A percentile compares a stretch with the other conserved stretches of the same genome.
These are phyloP conservation scores for Anguilla marmorata DNA, from an alignment of 2,797 vertebrate species.

Conservation along the genomic window DNA sequence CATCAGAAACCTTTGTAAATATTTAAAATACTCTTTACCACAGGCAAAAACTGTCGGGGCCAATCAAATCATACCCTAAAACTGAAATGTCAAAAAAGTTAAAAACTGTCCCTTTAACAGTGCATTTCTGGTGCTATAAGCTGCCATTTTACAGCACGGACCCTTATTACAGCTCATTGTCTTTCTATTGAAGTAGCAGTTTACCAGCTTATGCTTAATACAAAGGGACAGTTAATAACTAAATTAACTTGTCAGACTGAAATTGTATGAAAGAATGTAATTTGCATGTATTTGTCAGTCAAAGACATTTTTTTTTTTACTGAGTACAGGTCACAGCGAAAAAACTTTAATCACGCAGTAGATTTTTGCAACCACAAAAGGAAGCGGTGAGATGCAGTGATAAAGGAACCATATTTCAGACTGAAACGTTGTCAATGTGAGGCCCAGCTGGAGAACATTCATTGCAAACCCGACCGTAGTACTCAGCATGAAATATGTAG, in stretches of 20 bases:
- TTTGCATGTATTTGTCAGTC: neutral
- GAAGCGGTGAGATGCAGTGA: neutral
- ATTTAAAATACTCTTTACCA: neutral
- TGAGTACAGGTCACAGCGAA: neutral
- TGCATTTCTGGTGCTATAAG: too few relatives aligned
- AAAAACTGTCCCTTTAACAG: too few relatives aligned
- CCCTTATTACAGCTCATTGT: neutral
- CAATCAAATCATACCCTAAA: neutral
- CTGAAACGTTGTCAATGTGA: neutral
- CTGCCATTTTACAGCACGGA: too few relatives aligned
- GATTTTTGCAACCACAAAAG: neutral
- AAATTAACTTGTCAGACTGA: neutral
- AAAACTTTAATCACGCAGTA: neutral
- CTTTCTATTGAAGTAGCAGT: neutral
- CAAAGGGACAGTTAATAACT: neutral
- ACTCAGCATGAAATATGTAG: neutral
- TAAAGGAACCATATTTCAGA: neutral
- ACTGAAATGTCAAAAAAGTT: too few relatives aligned
- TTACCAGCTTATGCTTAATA: neutral
- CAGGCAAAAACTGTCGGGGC: neutral
- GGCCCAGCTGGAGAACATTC: neutral
- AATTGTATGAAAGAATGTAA: neutral
- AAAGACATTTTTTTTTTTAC: neutral
- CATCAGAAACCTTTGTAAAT: neutral
- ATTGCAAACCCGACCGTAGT: neutral